Evolutionary conservation across 2,888 invertebrate species (phyloP).

Genomic region (Luperina testacea): DNA sequence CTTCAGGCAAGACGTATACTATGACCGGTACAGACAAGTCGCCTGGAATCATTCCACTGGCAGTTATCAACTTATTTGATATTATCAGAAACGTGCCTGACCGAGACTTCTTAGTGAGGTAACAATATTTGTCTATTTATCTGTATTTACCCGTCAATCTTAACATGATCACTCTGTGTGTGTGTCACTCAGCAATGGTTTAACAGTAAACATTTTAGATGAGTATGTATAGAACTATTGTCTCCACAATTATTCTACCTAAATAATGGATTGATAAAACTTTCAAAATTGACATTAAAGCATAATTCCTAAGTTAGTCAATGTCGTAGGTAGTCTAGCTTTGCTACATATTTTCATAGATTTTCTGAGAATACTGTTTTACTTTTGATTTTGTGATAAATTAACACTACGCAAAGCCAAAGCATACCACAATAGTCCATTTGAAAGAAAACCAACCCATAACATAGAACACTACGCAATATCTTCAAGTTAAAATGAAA

Average conservation of each 20-base stretch:
- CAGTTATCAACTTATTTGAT: slow-evolving; percentile 93
- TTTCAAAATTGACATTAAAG: not conserved
- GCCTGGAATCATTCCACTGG: slow-evolving; percentile 94
- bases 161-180: not conserved
- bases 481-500: not conserved
- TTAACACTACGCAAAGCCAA: not conserved
- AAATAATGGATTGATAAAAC: not conserved
- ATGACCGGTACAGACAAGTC: slow-evolving; percentile 93
- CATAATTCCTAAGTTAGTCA: not conserved
- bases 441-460: too few species aligned
- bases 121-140: slow-evolving; percentile 33
- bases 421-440: too few species aligned
- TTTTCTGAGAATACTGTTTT: not conserved
- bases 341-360: not conserved
- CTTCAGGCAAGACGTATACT: slow-evolving; percentile 96
- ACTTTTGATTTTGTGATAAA: not conserved
- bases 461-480: too few species aligned
- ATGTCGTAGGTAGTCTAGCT: not conserved
- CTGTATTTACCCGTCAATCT: not conserved
- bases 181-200: not conserved
- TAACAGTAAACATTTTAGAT: not conserved
- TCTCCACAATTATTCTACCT: not conserved
- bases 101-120: slow-evolving; percentile 94
- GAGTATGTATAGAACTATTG: not conserved
- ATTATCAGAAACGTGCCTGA: slow-evolving; percentile 91